Percentiles rank a stretch among this genome's conserved stretches.
phyloP scores from a whole-genome alignment of 2,888 invertebrate genomes.

The Acanthococcus lagerstroemiae region DNA sequence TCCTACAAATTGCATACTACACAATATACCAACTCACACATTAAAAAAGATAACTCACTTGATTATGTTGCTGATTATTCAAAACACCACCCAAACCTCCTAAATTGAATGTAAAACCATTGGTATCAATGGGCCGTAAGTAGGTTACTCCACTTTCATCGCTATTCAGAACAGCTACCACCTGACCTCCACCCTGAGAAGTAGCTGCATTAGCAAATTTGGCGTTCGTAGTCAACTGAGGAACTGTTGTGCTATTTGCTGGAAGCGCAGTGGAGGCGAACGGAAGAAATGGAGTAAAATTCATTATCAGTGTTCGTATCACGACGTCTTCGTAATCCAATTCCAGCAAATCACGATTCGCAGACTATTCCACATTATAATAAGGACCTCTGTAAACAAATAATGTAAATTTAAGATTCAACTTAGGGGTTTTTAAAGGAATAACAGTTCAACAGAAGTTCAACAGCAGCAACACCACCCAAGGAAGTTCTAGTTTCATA shows the following conservation, averaged over 20 bases:
- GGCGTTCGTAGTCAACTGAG: slow-evolving; percentile 32
- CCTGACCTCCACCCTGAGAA: slow-evolving; percentile 42
- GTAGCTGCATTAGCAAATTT: slow-evolving; percentile 28
- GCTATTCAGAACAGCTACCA: slow-evolving; percentile 57
- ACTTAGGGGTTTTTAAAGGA: too few species aligned
- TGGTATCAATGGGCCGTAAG: slow-evolving; percentile 53
- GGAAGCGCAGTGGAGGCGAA: slow-evolving; percentile 53
- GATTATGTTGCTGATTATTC: slow-evolving; percentile 34
- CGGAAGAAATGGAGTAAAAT: slow-evolving; percentile 62
- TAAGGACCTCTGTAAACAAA: too few species aligned
- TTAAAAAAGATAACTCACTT: slow-evolving; percentile 10
- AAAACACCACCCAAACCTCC: slow-evolving; percentile 34
- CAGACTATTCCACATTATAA: too few species aligned
- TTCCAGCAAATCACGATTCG: slow-evolving; percentile 5
- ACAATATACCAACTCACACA: not conserved
- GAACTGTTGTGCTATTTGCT: slow-evolving; percentile 47
- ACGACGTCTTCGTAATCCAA: slow-evolving; percentile 37
- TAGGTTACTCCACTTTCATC: slow-evolving; percentile 67
- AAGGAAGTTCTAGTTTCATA: too few species aligned
- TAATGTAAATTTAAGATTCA: too few species aligned
- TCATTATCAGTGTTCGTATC: too few species aligned
- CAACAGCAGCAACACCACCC: too few species aligned
- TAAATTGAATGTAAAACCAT: slow-evolving; percentile 41
- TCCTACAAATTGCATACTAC: too few species aligned
- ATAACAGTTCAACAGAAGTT: too few species aligned